Percentiles rank a stretch among this genome's conserved stretches.
Evolutionary conservation across 2,888 invertebrate genomes (phyloP).

Genomic region (Cactoblastis cactorum): DNA sequence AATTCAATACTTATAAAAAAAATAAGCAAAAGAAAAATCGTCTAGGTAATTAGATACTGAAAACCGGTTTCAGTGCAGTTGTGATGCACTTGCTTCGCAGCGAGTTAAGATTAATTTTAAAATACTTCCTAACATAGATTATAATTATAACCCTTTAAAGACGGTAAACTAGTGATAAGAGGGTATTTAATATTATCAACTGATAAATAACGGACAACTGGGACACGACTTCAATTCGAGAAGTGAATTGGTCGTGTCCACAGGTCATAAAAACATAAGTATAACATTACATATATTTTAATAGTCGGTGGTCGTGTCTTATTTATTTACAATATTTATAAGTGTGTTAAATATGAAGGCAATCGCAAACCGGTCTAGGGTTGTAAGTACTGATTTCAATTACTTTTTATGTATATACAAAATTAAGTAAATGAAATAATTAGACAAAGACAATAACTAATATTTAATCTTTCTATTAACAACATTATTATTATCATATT

Average conservation of each 20-base stretch:
- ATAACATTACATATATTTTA: no score
- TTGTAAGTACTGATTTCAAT: not conserved
- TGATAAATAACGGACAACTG: constrained; percentile 40
- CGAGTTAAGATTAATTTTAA: no score
- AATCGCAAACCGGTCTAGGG: not conserved
- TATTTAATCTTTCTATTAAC: no score
- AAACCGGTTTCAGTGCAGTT: not conserved
- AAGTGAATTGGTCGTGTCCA: constrained; percentile 1
- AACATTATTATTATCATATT: no score
- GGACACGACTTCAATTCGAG: constrained; percentile 24
- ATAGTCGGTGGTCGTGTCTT: no score
- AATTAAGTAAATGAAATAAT: no score
- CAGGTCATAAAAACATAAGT: no score
- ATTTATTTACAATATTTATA: constrained; percentile 11
- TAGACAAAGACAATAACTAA: no score
- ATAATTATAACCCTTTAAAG: constrained; percentile 28
- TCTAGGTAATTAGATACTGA: not conserved
- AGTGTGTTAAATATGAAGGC: constrained; percentile 28
- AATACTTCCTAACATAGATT: not conserved
- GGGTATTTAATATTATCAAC: constrained; percentile 40
- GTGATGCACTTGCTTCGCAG: no score
- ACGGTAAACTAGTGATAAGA: constrained; percentile 52
- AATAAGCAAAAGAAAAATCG: not conserved
- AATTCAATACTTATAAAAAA: not conserved
- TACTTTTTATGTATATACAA: no score